Conservation (phyloP, 2,797 vertebrate species). For the Cygnus olor region DNA sequence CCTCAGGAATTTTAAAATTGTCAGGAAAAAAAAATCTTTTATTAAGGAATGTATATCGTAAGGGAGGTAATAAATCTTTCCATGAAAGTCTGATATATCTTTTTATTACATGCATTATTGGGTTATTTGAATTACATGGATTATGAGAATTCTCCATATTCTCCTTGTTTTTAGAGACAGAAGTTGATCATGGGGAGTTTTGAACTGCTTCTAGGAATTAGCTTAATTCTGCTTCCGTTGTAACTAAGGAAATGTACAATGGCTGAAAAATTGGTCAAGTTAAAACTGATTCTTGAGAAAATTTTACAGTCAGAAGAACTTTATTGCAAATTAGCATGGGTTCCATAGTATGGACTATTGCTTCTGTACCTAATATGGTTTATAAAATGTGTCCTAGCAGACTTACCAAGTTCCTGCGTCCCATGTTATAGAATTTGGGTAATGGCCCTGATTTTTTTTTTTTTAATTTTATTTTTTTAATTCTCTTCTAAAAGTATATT, state of each 20-base stretch:
- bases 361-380: background rate
- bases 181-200: background rate
- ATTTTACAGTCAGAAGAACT: background rate
- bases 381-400: background rate
- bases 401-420: background rate
- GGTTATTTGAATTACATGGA: background rate
- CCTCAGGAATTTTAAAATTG: background rate
- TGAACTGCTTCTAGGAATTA: background rate
- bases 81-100: background rate
- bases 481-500: background rate
- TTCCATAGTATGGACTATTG: background rate
- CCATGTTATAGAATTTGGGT: background rate
- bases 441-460: background rate
- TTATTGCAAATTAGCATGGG: background rate
- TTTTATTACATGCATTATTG: background rate
- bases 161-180: background rate
- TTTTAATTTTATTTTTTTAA: background rate
- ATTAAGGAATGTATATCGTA: background rate
- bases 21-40: background rate
- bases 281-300: constrained; percentile 20
- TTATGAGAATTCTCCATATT: background rate
- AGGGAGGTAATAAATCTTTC: background rate
- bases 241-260: background rate
- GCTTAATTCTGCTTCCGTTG: background rate
- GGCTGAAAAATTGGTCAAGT: background rate